These are phyloP conservation scores for Umimayanthus kanabou DNA, from an alignment of 92 coral and sea anemone genomes.

Conservation along the genomic window DNA sequence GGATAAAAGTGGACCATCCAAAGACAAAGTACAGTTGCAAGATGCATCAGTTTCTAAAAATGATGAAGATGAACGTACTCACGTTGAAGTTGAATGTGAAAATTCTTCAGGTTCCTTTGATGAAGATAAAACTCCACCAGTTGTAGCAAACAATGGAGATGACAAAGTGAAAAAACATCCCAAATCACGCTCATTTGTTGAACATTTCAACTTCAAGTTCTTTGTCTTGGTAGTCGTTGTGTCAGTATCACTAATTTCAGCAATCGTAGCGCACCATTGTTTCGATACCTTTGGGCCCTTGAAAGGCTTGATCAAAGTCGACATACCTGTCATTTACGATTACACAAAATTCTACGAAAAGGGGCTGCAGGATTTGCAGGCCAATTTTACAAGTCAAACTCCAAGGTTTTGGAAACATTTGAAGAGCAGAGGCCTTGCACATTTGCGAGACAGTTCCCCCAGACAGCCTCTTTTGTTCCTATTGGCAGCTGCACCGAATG, in stretches of 20 bases:
- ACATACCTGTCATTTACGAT: conserved; percentile 16
- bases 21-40: not conserved
- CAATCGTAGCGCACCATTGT: too few species aligned
- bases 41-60: too few species aligned
- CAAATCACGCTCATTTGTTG: not conserved
- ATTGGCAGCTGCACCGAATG: conserved; percentile 75
- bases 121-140: too few species aligned
- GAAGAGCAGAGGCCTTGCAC: conserved; percentile 64
- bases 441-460: conserved; percentile 58
- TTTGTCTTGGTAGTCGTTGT: not conserved
- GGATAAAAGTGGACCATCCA: not conserved
- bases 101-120: not conserved
- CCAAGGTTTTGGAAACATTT: conserved; percentile 67
- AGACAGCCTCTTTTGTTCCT: conserved; percentile 78
- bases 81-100: too few species aligned
- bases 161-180: not conserved
- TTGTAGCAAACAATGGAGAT: too few species aligned
- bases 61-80: too few species aligned
- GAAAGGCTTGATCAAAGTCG: not conserved
- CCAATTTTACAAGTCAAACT: conserved; percentile 73
- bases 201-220: not conserved
- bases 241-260: not conserved
- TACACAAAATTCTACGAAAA: conserved; percentile 47
- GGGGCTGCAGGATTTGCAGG: conserved; percentile 53
- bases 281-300: not conserved